These are phyloP conservation scores for Cricetomys ansorgei DNA, from an alignment of 2,113 vertebrate genomes.

Conservation along the genomic window DNA sequence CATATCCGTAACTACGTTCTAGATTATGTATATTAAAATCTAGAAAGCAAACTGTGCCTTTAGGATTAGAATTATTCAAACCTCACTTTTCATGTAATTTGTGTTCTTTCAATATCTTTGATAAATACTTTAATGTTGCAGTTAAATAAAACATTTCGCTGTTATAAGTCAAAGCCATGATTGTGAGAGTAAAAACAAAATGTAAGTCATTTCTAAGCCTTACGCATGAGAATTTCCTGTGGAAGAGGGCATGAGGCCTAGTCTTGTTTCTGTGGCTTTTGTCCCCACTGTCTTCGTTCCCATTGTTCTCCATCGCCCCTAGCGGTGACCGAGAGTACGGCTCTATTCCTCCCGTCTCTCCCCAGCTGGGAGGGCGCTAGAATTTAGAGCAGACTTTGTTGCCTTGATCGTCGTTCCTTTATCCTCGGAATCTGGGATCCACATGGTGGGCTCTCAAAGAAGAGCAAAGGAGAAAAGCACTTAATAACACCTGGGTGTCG, in stretches of 20 bases:
- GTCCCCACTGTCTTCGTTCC: background rate
- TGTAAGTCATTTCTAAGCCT: background rate
- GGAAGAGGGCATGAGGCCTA: background rate
- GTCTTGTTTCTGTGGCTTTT: background rate
- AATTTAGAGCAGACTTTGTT: background rate
- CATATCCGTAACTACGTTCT: background rate
- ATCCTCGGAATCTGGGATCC: background rate
- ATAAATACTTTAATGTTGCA: background rate
- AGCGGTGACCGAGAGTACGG: background rate
- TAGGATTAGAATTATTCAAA: background rate
- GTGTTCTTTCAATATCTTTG: no score
- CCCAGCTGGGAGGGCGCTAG: no score
- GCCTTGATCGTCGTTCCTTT: background rate
- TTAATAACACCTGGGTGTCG: background rate
- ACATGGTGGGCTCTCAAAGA: background rate
- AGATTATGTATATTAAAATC: background rate
- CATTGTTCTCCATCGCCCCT: background rate
- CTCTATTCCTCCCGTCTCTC: background rate
- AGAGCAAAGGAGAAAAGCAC: background rate
- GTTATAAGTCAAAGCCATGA: background rate
- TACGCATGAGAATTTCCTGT: background rate
- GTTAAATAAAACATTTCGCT: background rate
- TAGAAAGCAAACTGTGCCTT: conserved; percentile 2
- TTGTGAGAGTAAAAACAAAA: background rate
- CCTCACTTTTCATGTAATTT: background rate